Conservation (phyloP, 2,113 vertebrate species). For the Nanorana parkeri region DNA sequence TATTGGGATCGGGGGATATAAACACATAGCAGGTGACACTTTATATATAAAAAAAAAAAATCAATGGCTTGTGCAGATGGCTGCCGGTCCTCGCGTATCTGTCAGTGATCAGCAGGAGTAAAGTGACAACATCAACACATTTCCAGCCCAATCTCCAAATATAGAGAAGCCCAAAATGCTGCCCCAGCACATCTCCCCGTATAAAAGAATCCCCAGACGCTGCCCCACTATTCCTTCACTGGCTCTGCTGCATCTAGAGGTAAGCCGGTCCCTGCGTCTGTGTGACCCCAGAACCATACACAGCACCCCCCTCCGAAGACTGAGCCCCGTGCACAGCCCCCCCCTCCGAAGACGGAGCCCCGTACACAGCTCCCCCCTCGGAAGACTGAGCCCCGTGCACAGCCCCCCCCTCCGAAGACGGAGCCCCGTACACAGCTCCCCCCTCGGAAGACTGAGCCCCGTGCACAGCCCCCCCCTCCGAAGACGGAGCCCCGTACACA, state of each 20-base stretch:
- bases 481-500: no score
- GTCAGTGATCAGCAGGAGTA: slow-evolving; percentile 20
- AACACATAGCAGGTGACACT: slow-evolving; percentile 20
- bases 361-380: no score
- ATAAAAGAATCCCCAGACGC: slow-evolving; percentile 8
- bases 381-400: no score
- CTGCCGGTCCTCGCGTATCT: neutral
- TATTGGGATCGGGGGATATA: slow-evolving; percentile 18
- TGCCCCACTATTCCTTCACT: slow-evolving; percentile 6
- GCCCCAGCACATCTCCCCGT: neutral
- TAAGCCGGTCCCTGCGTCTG: neutral
- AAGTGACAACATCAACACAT: slow-evolving; percentile 33
- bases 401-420: no score
- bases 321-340: no score
- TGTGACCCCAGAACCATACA: no score
- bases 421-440: no score
- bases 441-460: no score
- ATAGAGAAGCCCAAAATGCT: slow-evolving; percentile 37
- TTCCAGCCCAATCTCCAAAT: slow-evolving; percentile 40
- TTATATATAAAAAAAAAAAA: neutral
- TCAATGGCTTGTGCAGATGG: slow-evolving; percentile 26
- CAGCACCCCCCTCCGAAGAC: no score
- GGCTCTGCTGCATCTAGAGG: slow-evolving; percentile 41
- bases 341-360: no score
- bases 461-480: no score